Percentiles rank a stretch among this genome's conserved stretches.
Conservation (phyloP, 2,888 invertebrate genomes). For the Hydrotaea diabolus region DNA sequence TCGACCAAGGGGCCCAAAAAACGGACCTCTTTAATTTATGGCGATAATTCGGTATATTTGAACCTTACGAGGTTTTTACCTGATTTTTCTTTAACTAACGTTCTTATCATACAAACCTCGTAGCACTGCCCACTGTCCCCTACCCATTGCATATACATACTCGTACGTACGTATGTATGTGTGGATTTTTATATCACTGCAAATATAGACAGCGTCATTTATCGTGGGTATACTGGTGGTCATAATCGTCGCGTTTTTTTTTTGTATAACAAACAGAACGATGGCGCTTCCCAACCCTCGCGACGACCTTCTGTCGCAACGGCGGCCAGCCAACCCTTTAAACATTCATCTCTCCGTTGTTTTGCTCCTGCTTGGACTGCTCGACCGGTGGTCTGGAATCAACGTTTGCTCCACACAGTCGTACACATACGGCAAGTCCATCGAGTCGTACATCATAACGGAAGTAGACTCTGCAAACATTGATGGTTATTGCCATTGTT, state of each 20-base stretch:
- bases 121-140: not conserved
- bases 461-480: constrained; percentile 67
- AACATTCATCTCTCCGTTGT: constrained; percentile 23
- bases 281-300: not conserved
- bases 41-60: no score
- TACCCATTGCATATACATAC: not conserved
- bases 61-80: no score
- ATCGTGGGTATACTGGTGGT: constrained; percentile 54
- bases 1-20: no score
- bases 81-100: no score
- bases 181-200: constrained; percentile 59
- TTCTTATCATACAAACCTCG: not conserved
- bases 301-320: not conserved
- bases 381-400: not conserved
- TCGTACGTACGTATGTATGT: not conserved
- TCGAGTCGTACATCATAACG: constrained; percentile 57
- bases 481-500: constrained; percentile 66
- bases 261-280: constrained; percentile 45
- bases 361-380: not conserved
- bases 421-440: no score
- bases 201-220: constrained; percentile 67
- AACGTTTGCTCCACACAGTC: not conserved
- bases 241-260: constrained; percentile 38
- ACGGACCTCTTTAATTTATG: no score
- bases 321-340: not conserved